A percentile compares a stretch with the other conserved stretches of the same genome.
Conservation (phyloP, 2,797 vertebrate genomes). For the Lophius americanus region DNA sequence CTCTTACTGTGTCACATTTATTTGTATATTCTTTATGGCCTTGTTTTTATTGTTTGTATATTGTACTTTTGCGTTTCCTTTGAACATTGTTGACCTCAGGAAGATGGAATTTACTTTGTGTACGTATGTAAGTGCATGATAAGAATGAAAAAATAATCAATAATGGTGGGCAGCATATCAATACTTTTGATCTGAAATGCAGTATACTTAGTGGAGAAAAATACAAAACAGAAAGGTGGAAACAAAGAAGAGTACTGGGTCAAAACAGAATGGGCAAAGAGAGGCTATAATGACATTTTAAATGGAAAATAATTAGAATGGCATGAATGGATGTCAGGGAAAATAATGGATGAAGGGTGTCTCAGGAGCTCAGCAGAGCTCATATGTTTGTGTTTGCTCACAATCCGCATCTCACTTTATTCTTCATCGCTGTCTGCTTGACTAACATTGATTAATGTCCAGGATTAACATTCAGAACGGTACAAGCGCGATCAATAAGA, state of each 20-base stretch:
- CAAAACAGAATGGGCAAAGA: slow-evolving; percentile 19
- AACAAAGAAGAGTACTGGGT: slow-evolving; percentile 2
- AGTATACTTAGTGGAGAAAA: background rate
- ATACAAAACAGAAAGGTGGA: background rate
- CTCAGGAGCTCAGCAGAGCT: slow-evolving; percentile 15
- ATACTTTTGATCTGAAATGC: no score
- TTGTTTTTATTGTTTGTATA: no score
- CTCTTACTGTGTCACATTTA: no score
- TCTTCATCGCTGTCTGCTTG: slow-evolving; percentile 25
- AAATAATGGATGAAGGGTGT: slow-evolving; percentile 40
- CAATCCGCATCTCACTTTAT: background rate
- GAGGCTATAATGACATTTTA: slow-evolving; percentile 57
- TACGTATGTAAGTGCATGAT: no score
- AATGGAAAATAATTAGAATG: slow-evolving; percentile 63
- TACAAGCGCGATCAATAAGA: background rate
- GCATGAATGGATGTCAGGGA: slow-evolving; percentile 46
- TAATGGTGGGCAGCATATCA: no score
- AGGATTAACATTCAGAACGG: slow-evolving; percentile 39
- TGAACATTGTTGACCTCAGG: no score
- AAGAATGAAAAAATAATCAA: no score
- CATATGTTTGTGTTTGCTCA: slow-evolving; percentile 30
- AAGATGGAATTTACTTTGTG: no score
- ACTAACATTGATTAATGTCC: slow-evolving; percentile 54
- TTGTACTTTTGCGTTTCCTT: no score
- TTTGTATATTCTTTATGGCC: no score